Evolutionary conservation across 1,140 invertebrate genomes (phyloP).

Genomic region (Magallana ariakensis): DNA sequence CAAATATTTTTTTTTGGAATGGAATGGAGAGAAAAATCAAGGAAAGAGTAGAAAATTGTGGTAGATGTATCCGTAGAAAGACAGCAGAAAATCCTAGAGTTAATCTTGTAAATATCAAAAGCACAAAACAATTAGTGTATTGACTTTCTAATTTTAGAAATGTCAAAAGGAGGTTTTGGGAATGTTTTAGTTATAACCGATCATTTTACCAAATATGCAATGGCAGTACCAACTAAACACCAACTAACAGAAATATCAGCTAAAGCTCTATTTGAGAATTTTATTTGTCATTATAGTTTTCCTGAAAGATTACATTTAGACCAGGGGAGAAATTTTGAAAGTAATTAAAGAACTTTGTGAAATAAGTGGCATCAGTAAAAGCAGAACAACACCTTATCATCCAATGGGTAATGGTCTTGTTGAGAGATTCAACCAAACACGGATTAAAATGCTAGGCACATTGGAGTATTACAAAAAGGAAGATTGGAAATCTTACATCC

Average conservation of each 20-base stretch:
- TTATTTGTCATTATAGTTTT: slow-evolving; percentile 43
- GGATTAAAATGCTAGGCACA: slow-evolving; percentile 55
- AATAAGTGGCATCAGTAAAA: slow-evolving; percentile 39
- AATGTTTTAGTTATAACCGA: slow-evolving; percentile 24
- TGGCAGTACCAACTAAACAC: not conserved
- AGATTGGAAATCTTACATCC: slow-evolving; percentile 48
- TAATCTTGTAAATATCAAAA: not conserved
- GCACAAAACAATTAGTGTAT: not conserved
- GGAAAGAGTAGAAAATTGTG: not conserved
- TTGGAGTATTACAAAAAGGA: slow-evolving; percentile 44
- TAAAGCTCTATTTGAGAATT: slow-evolving; percentile 44
- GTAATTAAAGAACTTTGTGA: slow-evolving; percentile 51
- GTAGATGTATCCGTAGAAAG: not conserved
- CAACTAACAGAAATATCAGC: not conserved
- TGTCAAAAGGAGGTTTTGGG: slow-evolving; percentile 7
- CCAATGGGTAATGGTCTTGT: slow-evolving; percentile 44
- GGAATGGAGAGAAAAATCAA: slow-evolving; percentile 18
- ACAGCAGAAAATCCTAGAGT: not conserved
- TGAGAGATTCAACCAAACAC: slow-evolving; percentile 52
- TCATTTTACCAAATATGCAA: slow-evolving; percentile 1
- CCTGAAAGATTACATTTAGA: slow-evolving; percentile 45
- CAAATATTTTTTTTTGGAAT: not conserved
- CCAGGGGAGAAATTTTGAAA: slow-evolving; percentile 51
- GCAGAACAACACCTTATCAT: slow-evolving; percentile 51
- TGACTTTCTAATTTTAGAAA: slow-evolving; percentile 16